Evolutionary conservation across 2,113 vertebrate genomes (phyloP).

Genomic region (Excalfactoria chinensis): DNA sequence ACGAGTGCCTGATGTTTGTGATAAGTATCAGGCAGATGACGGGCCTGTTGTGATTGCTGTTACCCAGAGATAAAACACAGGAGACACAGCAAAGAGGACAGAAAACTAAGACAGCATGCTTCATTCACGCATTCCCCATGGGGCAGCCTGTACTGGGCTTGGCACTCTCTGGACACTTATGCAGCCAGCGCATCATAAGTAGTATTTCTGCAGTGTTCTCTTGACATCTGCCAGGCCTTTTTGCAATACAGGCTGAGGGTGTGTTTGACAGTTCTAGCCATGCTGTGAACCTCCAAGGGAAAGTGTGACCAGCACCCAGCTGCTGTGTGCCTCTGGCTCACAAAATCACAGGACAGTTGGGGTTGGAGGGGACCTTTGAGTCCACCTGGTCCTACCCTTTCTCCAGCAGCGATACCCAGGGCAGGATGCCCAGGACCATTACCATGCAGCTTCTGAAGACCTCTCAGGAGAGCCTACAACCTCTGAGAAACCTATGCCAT

Average conservation of each 20-base stretch:
- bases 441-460: not conserved
- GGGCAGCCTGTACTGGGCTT: not conserved
- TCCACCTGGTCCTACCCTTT: not conserved
- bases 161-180: not conserved
- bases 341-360: not conserved
- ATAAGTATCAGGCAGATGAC: slow-evolving; percentile 36
- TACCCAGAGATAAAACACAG: not conserved
- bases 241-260: not conserved
- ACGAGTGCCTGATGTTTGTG: not conserved
- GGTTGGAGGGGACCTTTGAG: no score
- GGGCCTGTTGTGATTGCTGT: not conserved
- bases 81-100: not conserved
- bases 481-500: not conserved
- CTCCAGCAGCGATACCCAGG: not conserved
- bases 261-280: fast-evolving
- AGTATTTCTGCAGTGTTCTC: fast-evolving
- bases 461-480: not conserved
- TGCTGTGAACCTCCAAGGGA: not conserved
- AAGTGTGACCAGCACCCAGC: not conserved
- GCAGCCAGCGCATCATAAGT: not conserved
- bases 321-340: not conserved
- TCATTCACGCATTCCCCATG: not conserved
- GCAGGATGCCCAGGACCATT: not conserved
- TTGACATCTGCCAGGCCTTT: not conserved
- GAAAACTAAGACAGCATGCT: not conserved